Evolutionary conservation across 2,888 invertebrate species (phyloP).

Genomic region (Melieria picta): DNA sequence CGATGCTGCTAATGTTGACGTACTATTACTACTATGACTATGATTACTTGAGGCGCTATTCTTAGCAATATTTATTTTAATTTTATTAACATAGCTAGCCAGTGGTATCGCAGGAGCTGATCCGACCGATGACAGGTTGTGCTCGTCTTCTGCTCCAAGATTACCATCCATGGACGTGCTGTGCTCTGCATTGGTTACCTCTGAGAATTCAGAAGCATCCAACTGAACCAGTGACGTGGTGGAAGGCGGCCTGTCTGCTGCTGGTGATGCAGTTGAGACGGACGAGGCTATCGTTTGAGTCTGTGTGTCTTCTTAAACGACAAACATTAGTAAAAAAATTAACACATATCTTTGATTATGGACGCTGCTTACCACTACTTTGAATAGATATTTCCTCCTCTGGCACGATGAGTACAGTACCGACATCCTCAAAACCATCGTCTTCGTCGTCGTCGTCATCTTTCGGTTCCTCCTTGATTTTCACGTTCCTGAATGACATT

Average conservation of each 20-base stretch:
- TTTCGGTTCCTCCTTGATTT: conserved; percentile 77
- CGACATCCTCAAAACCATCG: conserved; percentile 66
- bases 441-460: conserved; percentile 71
- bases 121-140: conserved; percentile 63
- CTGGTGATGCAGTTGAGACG: conserved; percentile 51
- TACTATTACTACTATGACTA: conserved; percentile 57
- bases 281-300: conserved; percentile 60
- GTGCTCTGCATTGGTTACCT: conserved; percentile 43
- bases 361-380: conserved; percentile 56
- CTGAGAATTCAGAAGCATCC: conserved; percentile 41
- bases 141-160: conserved; percentile 72
- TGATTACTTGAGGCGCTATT: conserved; percentile 68
- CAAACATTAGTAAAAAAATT: neutral
- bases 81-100: conserved; percentile 69
- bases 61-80: conserved; percentile 86
- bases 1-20: conserved; percentile 16
- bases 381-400: conserved; percentile 63
- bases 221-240: conserved; percentile 49
- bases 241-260: conserved; percentile 67
- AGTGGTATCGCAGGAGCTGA: conserved; percentile 62
- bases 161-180: conserved; percentile 78
- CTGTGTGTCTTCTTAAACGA: conserved; percentile 56
- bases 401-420: conserved; percentile 59
- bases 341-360: neutral
- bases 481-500: conserved; percentile 66